A percentile compares a stretch with the other conserved stretches of the same genome.
Evolutionary conservation across 2,888 invertebrate genomes (phyloP).

Genomic region (Stratiomys singularior): DNA sequence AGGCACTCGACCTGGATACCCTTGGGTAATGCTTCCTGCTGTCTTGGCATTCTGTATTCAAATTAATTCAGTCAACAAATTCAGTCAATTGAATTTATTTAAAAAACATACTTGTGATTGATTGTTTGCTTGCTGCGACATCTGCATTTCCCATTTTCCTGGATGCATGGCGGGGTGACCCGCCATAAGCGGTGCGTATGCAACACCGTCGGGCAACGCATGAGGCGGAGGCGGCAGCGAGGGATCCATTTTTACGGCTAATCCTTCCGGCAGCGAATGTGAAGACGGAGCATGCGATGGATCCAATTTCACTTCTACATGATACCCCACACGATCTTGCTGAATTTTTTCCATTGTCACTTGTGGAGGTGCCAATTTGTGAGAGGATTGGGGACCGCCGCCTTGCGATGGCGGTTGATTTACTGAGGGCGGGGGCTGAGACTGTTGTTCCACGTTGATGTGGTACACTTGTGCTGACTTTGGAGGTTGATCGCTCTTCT

Average conservation of each 20-base stretch:
- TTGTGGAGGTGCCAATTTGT: conserved; percentile 57
- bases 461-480: conserved; percentile 63
- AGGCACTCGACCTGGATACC: conserved; percentile 80
- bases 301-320: conserved; percentile 63
- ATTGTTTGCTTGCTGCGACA: conserved; percentile 53
- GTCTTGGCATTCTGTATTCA: conserved; percentile 74
- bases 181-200: conserved; percentile 61
- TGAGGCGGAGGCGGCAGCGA: conserved; percentile 57
- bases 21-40: conserved; percentile 85
- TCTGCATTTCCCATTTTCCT: conserved; percentile 40
- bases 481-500: conserved; percentile 56
- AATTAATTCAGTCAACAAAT: conserved; percentile 43
- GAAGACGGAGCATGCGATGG: conserved; percentile 56
- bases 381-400: conserved; percentile 55
- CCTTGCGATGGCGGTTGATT: conserved; percentile 51
- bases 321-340: conserved; percentile 59
- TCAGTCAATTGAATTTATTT: neutral
- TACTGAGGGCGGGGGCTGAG: conserved; percentile 54
- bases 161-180: conserved; percentile 58
- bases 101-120: conserved; percentile 43
- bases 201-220: conserved; percentile 60
- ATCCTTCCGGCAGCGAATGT: conserved; percentile 58
- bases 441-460: conserved; percentile 63
- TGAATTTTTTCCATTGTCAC: conserved; percentile 64
- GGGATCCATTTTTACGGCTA: conserved; percentile 61